Base-by-base conservation (phyloP, 2,797 vertebrate species). In the Hyperoplus lanceolatus region DNA sequence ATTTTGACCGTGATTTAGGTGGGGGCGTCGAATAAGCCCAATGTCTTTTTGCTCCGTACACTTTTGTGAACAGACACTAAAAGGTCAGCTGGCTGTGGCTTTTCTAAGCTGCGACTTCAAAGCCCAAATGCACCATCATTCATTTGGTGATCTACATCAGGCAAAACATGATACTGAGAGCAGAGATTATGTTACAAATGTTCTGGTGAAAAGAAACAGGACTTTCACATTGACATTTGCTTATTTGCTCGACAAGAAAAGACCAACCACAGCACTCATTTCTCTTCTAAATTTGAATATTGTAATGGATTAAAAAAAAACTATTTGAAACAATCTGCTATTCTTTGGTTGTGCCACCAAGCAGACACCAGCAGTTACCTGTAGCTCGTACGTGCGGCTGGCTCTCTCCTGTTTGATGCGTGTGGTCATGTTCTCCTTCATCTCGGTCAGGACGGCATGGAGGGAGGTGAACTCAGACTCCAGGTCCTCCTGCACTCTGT, bases 331-430 rank as follows among this genome's bases (percentile, higher is more conserved):
- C 29, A 29, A 2, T 29, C 12, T 8, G 4, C 5, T 7, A 39
- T 8, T 36, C 6, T 39, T 16, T 10, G 4, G 16, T 12, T 16
- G 6, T 4, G 13, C 14, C 36, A 21, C 36, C 18, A 70, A 12
- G 12, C 16, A 29, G 18, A 49, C 0, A 48, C 2, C 42, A 46
- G 70, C 29, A 49, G 21, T 29, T 84, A 99, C 97, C 97, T 99
- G 97, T 38, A 99, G 93, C 86, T 98, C 98, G 0, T 99, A 98
- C 0, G 96, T 97, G 64, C 97, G 96, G 81, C 96, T 97, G 88
- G 97, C 97, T 0, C 96, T 92, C 72, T 99, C 98, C 92, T 99
- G 97, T 72, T 99, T 99, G 87, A 99, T 98, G 64, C 97, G 97
- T 15, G 96, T 97, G 77, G 96, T 18, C 97, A 99, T 99, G 58